Evolutionary conservation across 2,888 invertebrate genomes (phyloP), one percentile per base, ranked within the genome.

Genomic region (Unio delphinus): DNA sequence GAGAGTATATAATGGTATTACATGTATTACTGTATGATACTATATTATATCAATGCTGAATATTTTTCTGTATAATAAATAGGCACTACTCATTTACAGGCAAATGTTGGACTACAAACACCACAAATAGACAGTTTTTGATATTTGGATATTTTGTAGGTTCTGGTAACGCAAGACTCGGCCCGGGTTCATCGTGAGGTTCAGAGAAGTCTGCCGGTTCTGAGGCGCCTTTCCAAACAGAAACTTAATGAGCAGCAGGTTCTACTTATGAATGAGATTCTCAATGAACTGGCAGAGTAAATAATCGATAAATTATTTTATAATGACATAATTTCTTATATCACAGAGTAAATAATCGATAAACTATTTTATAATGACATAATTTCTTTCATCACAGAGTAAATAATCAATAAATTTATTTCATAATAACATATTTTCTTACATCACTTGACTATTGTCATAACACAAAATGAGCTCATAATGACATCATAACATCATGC

Each of bases 171-270:
- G 8, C 84, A 87, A 56, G 88, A 89, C 69, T 90, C 89, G 0
- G 85, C 86, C 15, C 75, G 86, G 11, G 88, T 89, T 0, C 88
- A 89, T 69, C 75, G 87, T 56, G 87, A 88, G 70, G 87, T 90
- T 20, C 86, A 87, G 61, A 77, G 86, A 64, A 86, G 82, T 63
- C 76, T 88, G 64, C 89, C 88, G 5, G 84, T 86, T 0, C 75
- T 89, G 55, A 72, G 87, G 57, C 74, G 87, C 45, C 79, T 88
- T 56, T 82, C 87, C 28, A 81, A 81, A 68, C 83, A 85, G 61
- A 89, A 89, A 67, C 81, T 89, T 28, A 88, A 87, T 69, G 86
- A 88, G 70, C 87, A 88, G 70, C 89, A 89, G 74, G 88, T 88
- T 59, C 77, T 84, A 56, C 80, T 88, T 26, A 87, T 88, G 85